phyloP scores from a whole-genome alignment of 2,888 invertebrate genomes.

The Oeneis ivallda region DNA sequence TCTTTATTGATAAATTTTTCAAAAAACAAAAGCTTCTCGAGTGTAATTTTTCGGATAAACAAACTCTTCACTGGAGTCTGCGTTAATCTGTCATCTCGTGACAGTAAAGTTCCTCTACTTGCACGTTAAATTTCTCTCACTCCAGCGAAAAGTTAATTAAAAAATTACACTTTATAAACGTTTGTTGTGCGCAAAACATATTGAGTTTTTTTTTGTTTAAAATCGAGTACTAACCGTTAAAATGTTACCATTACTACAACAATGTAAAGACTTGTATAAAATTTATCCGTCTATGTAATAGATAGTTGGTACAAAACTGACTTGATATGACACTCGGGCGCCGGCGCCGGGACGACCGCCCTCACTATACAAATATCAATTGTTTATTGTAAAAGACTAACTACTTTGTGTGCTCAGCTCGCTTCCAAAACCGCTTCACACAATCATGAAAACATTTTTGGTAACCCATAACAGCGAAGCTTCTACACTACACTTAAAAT shows the following conservation, averaged over 20 bases:
- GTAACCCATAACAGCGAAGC: slow-evolving; percentile 1
- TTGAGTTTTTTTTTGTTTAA: slow-evolving; percentile 19
- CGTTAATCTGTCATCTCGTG: neutral
- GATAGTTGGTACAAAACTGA: slow-evolving; percentile 24
- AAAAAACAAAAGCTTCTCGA: neutral
- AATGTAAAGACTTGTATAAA: slow-evolving; percentile 50
- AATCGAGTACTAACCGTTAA: slow-evolving; percentile 10
- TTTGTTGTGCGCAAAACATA: slow-evolving; percentile 18
- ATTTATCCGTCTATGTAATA: slow-evolving; percentile 34
- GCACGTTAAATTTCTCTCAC: neutral
- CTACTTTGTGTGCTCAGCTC: neutral
- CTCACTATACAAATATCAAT: slow-evolving; percentile 7
- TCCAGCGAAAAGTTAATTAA: too few relatives aligned
- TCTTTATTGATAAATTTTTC: neutral
- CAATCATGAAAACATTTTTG: neutral
- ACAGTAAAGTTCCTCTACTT: neutral
- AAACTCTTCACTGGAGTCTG: neutral
- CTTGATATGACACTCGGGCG: slow-evolving; percentile 32
- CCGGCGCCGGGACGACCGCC: too few relatives aligned
- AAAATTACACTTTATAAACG: neutral
- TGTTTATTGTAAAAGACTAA: neutral
- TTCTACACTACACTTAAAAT: neutral
- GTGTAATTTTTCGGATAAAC: neutral
- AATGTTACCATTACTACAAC: slow-evolving; percentile 34
- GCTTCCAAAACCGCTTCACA: neutral